Base-by-base conservation (phyloP, 1,140 invertebrate species). In the Microplitis mediator region DNA sequence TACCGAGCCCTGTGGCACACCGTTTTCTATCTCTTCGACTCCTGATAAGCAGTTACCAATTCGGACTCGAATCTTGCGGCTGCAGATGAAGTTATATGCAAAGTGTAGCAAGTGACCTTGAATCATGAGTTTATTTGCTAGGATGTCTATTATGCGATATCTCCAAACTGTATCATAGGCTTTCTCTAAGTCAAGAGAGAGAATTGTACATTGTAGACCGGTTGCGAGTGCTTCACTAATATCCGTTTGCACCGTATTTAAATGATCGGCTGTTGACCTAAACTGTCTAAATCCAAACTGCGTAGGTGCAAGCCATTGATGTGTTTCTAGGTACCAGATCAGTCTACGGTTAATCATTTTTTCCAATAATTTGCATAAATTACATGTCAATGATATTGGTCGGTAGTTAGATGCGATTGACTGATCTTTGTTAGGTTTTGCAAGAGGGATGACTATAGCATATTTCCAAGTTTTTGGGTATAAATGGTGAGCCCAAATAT, bases 301-400 rank as follows among this genome's bases (percentile, higher is more conserved):
- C 5, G 9, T 39, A 32, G 16, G 34, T n/a, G 36, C 32, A 0
- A 84, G 71, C 9, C 76, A 71, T 4, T 76, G 65, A 52, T 45
- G 14, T 2, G 80, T 64, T 45, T 76, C 71, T 16, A 31, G 9
- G 34, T 76, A 62, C 5, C 35, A 9, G 13, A 45, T 35, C 4
- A 79, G 65, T 11, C 72, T 36, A 2, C 8, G 31, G 13, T 75
- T 56, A 0, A 83, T 69, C 3, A 79, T 65, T 70, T 76, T 81
- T 77, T 85, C 82, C n/a, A 78, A 63, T 3, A 85, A 2, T 73
- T 86, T 86, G 2, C 67, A 71, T 9, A 82, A 31, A 5, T 61
- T 72, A n/a, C 75, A 73, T 14, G 83, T 72, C 0, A 86, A 75
- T n/a, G 78, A 81, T 8, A 85, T 85, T 0, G 83, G 82, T 11